phyloP scores from a whole-genome alignment of 2,113 vertebrate genomes.

The Glaucidium brasilianum region DNA sequence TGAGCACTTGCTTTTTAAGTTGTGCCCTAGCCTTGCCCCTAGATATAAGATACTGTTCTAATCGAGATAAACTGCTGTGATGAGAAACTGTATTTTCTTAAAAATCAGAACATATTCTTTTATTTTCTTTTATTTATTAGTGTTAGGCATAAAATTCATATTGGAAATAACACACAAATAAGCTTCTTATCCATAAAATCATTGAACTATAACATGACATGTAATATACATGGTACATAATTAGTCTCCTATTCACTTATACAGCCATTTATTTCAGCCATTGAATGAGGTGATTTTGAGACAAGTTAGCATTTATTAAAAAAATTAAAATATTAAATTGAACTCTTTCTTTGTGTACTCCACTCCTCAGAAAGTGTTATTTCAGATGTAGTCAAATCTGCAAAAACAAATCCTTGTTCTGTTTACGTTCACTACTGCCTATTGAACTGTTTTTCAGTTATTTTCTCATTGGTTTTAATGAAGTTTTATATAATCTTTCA shows the following conservation, averaged over 20 bases:
- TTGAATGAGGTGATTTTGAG: conserved; percentile 33
- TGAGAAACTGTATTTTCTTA: conserved; percentile 55
- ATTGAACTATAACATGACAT: conserved; percentile 64
- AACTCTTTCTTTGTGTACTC: neutral
- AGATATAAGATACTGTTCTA: conserved; percentile 12
- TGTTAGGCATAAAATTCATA: conserved; percentile 54
- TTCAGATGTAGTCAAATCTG: neutral
- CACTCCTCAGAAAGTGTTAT: neutral
- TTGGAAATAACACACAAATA: conserved; percentile 62
- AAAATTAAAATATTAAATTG: conserved; percentile 1
- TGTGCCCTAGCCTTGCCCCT: conserved; percentile 16
- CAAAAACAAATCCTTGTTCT: neutral
- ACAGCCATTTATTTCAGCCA: conserved; percentile 47
- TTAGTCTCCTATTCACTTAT: conserved; percentile 51
- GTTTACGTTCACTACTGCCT: neutral
- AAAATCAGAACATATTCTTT: conserved; percentile 58
- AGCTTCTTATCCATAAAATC: conserved; percentile 65
- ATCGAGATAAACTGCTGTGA: conserved; percentile 40
- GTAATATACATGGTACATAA: conserved; percentile 67
- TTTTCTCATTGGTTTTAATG: neutral
- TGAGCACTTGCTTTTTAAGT: conserved; percentile 2
- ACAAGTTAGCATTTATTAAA: conserved; percentile 8
- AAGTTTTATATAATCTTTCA: conserved; percentile 19
- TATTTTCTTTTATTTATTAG: conserved; percentile 65
- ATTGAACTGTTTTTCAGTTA: neutral